Evolutionary conservation across 2,888 invertebrate species (phyloP).

Genomic region (Cheilosia vulpina): DNA sequence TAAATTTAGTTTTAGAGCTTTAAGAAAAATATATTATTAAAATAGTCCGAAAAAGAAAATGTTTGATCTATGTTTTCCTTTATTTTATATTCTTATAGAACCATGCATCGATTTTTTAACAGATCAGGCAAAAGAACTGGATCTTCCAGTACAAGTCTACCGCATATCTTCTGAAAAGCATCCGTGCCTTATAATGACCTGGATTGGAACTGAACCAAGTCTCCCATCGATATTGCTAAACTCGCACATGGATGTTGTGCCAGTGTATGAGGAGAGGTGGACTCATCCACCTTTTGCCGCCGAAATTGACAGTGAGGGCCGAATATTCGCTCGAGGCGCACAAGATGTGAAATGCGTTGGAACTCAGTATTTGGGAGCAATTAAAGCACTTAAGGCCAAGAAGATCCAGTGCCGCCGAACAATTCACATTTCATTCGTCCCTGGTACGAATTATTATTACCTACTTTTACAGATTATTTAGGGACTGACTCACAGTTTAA

Average conservation of each 20-base stretch:
- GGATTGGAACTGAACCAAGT: conserved; percentile 89
- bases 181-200: conserved; percentile 89
- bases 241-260: conserved; percentile 98
- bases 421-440: conserved; percentile 89
- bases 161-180: conserved; percentile 1
- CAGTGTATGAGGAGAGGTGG: conserved; percentile 95
- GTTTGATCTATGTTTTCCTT: too few species aligned
- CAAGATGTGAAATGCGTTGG: conserved; percentile 95
- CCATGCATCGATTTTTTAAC: conserved; percentile 27
- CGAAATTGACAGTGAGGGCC: conserved; percentile 91
- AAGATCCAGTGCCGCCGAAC: conserved; percentile 86
- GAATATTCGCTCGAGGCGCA: conserved; percentile 93
- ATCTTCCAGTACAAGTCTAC: conserved; percentile 11
- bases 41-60: too few species aligned
- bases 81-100: conserved; percentile 5
- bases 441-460: conserved; percentile 84
- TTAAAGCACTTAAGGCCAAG: conserved; percentile 86
- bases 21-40: too few species aligned
- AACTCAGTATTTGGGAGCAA: conserved; percentile 90
- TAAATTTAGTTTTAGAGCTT: too few species aligned
- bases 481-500: neutral
- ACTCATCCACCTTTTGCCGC: conserved; percentile 94
- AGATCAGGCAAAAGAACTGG: conserved; percentile 8
- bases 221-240: conserved; percentile 90
- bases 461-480: neutral